Conservation (phyloP, 2,113 vertebrate species). For the Tetraodon nigroviridis region DNA sequence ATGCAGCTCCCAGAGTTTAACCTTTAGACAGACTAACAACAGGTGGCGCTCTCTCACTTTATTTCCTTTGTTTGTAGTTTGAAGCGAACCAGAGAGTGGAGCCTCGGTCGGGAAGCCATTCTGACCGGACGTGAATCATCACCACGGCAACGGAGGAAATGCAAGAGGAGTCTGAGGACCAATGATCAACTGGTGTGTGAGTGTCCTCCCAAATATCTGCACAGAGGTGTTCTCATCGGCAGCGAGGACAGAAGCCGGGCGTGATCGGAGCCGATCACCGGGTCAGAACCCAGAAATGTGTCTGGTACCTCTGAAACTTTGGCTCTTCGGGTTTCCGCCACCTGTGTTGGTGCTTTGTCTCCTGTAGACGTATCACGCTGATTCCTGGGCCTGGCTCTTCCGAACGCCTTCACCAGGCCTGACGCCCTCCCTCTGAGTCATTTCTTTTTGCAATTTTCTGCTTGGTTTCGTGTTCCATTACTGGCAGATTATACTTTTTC, state of each 20-base stretch:
- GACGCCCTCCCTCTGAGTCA: conserved; percentile 57
- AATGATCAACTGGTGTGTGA: too few relatives aligned
- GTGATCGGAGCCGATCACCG: too few relatives aligned
- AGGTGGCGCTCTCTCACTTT: conserved; percentile 1
- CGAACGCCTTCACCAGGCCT: conserved; percentile 53
- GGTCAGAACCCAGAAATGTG: too few relatives aligned
- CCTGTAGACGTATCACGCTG: conserved; percentile 37
- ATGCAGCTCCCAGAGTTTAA: conserved; percentile 30
- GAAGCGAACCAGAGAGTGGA: too few relatives aligned
- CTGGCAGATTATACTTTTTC: conserved; percentile 56
- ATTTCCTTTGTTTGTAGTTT: not conserved
- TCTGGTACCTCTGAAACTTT: too few relatives aligned
- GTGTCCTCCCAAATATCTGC: too few relatives aligned
- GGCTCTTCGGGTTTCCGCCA: too few relatives aligned
- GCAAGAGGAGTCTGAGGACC: not conserved
- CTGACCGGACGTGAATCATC: not conserved
- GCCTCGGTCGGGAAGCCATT: not conserved
- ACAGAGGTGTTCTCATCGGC: too few relatives aligned
- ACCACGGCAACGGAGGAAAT: not conserved
- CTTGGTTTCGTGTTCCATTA: conserved; percentile 74
- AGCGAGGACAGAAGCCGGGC: too few relatives aligned
- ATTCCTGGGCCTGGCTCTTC: conserved; percentile 47
- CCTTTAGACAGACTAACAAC: conserved; percentile 23
- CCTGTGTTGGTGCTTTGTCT: not conserved
- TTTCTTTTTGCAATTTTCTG: conserved; percentile 75